Base-by-base conservation (phyloP, 2,888 invertebrate species). In the Drosophila histrio region DNA sequence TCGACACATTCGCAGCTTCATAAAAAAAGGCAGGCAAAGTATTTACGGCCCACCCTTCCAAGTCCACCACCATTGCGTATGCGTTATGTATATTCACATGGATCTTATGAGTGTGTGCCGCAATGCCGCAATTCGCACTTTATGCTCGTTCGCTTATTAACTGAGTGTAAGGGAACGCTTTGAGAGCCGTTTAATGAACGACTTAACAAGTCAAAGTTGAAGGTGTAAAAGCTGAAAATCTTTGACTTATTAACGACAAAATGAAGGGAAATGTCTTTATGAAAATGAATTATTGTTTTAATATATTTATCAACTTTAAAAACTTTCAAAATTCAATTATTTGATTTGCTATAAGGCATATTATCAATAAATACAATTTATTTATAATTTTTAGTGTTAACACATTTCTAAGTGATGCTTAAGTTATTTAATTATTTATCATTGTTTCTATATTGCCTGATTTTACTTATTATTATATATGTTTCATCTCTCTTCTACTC, bases 1-100 rank as follows among this genome's bases (percentile, higher is more conserved):
- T 86, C 80, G 80, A 82, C 86, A 86, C 82, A 82, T 82, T 86
- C 84, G 80, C 86, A 60, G 64, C 53, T 49, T 41, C 75, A 72
- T 82, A 74, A 81, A 82, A 44, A 68, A 57, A 50, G 26, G 15
- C 28, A 39, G 26, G 15, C 19, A 24, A 54, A 54, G 57, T 30
- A 52, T 63, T 28, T 53, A 22, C 43, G 41, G 22, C 49, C 63
- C 26, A 34, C 9, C 9, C 28, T 15, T 11, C 39, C 34, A 26
- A 26, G 38, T 30, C 17, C 30, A 47, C 36, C 47, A 34, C 74
- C 60, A 34, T 21, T 54, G 80, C 86, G 83, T 83, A 82, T 82
- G 61, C 77, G 59, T 77, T 64, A 85, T 81, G 64, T 66, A 49
- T 34, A 49, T 73, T 56, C 39, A 73, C 54, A 72, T 52, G 26